Evolutionary conservation across 2,888 invertebrate species (phyloP).

Genomic region (Drosophila paucipuncta): DNA sequence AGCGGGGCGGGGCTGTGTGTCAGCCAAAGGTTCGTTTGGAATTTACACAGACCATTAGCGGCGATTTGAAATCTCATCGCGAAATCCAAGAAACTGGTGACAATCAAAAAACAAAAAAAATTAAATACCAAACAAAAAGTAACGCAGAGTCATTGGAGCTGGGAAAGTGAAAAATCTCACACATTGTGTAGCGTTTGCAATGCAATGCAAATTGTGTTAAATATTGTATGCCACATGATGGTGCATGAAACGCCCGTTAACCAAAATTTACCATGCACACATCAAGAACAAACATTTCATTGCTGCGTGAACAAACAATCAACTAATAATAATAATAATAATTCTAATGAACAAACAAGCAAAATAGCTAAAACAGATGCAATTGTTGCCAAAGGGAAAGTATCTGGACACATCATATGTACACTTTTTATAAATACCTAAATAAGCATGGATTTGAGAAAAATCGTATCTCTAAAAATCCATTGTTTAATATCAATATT

Average conservation of each 20-base stretch:
- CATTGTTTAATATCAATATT: not conserved
- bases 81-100: constrained; percentile 21
- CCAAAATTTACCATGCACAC: not conserved
- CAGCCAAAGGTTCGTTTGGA: constrained; percentile 19
- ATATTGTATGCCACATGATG: constrained; percentile 23
- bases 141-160: constrained; percentile 44
- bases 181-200: constrained; percentile 40
- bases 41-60: constrained; percentile 44
- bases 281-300: not conserved
- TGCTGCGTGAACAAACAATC: not conserved
- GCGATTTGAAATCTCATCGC: constrained; percentile 37
- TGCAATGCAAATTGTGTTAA: constrained; percentile 46
- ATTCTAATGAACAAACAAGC: constrained; percentile 7
- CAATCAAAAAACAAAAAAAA: constrained; percentile 6
- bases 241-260: constrained; percentile 30
- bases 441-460: not conserved
- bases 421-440: not conserved
- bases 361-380: not conserved
- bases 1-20: not conserved
- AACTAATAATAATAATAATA: not conserved
- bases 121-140: constrained; percentile 15
- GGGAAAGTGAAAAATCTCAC: constrained; percentile 63
- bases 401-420: too few relatives aligned
- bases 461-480: not conserved
- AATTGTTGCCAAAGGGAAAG: not conserved